A percentile compares a stretch with the other conserved stretches of the same genome.
Conservation (phyloP, 2,888 invertebrate genomes). For the Yponomeuta plumbellus region DNA sequence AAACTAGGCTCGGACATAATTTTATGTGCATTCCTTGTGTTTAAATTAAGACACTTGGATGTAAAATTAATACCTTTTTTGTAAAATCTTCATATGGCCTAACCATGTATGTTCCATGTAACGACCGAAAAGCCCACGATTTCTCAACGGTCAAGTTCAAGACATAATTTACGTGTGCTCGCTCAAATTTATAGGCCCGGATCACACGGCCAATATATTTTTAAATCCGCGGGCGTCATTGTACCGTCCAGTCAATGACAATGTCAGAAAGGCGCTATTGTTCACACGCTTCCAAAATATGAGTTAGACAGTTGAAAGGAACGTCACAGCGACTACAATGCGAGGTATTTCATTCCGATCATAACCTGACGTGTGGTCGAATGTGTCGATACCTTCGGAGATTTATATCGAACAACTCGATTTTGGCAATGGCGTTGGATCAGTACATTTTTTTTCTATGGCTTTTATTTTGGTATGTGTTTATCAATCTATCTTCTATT, state of each 20-base stretch:
- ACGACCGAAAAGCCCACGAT: neutral
- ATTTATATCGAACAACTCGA: slow-evolving; percentile 54
- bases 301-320: slow-evolving; percentile 67
- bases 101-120: neutral
- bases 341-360: slow-evolving; percentile 63
- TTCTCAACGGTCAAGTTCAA: neutral
- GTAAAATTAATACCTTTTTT: no score
- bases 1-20: neutral
- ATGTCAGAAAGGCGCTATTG: slow-evolving; percentile 73
- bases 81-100: neutral
- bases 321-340: slow-evolving; percentile 54
- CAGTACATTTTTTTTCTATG: slow-evolving; percentile 35
- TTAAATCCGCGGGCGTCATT: slow-evolving; percentile 57
- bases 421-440: slow-evolving; percentile 36
- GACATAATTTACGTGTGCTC: neutral
- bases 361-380: slow-evolving; percentile 71
- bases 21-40: neutral
- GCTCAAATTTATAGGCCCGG: slow-evolving; percentile 28
- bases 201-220: slow-evolving; percentile 61
- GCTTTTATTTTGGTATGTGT: no score
- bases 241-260: slow-evolving; percentile 55
- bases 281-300: slow-evolving; percentile 60
- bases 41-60: neutral
- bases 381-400: slow-evolving; percentile 69
- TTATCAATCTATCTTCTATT: no score